phyloP scores from a whole-genome alignment of 2,888 invertebrate genomes.

The Oligia fasciuncula region DNA sequence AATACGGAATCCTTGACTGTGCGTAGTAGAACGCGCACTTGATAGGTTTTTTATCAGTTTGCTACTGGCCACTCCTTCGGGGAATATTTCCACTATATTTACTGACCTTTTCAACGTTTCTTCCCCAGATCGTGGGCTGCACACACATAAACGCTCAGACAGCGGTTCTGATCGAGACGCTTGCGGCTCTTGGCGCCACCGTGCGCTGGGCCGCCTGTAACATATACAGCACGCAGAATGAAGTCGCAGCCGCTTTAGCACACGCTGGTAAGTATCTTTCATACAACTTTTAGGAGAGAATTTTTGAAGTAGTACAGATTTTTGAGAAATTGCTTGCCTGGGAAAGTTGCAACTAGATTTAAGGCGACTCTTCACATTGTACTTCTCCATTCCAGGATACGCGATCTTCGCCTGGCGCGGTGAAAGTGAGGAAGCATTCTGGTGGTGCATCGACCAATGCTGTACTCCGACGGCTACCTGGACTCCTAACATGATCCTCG shows the following conservation, averaged over 20 bases:
- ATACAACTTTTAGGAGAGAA: neutral
- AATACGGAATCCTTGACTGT: too few relatives aligned
- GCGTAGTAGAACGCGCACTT: too few relatives aligned
- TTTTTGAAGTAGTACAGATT: too few relatives aligned
- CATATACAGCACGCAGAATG: conserved; percentile 99
- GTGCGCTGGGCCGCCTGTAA: conserved; percentile 99
- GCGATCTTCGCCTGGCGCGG: conserved; percentile 99
- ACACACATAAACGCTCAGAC: conserved; percentile 99
- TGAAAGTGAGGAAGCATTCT: conserved; percentile 99
- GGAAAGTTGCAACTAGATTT: too few relatives aligned
- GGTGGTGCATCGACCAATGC: conserved; percentile 99
- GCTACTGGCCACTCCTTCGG: neutral
- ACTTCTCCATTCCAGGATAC: conserved; percentile 87
- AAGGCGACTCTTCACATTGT: neutral
- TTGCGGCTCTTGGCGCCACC: conserved; percentile 96
- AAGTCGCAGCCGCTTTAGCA: conserved; percentile 98
- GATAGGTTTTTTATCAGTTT: neutral
- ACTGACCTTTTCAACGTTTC: neutral
- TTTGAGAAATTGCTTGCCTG: too few relatives aligned
- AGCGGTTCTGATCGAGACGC: conserved; percentile 97
- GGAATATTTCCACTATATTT: neutral
- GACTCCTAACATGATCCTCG: conserved; percentile 99
- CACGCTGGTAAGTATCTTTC: conserved; percentile 91
- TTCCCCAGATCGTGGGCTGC: conserved; percentile 95
- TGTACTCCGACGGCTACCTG: conserved; percentile 97